phyloP scores from a whole-genome alignment of 2,113 vertebrate genomes.

The Puffinus mauretanicus region DNA sequence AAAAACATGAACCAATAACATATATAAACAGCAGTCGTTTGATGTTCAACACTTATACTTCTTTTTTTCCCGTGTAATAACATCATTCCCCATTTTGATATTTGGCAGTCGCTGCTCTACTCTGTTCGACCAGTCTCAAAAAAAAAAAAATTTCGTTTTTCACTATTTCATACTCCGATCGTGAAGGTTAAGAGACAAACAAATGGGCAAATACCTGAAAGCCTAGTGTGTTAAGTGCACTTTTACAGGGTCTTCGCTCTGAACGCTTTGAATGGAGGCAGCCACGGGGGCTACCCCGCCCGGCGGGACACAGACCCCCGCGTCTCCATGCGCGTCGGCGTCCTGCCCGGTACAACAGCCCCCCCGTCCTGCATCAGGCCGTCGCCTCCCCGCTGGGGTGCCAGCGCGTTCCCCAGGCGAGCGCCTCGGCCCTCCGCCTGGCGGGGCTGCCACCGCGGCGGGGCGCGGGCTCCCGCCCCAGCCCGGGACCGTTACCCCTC shows the following conservation, averaged over 20 bases:
- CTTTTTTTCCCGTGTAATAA: not conserved
- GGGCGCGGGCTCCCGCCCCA: not conserved
- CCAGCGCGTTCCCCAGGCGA: not conserved
- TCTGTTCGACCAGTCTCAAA: not conserved
- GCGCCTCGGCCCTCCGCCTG: not conserved
- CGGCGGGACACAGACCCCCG: not conserved
- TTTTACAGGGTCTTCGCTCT: not conserved
- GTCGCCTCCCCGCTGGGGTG: not conserved
- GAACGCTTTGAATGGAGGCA: not conserved
- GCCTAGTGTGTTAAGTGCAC: not conserved
- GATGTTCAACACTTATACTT: not conserved
- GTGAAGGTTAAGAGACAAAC: not conserved
- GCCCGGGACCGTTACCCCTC: not conserved
- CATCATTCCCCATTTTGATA: not conserved
- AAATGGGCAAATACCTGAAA: not conserved
- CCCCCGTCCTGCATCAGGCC: not conserved
- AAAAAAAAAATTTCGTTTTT: not conserved
- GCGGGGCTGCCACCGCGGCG: not conserved
- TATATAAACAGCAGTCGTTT: not conserved
- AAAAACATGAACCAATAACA: not conserved
- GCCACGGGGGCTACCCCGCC: too few species aligned
- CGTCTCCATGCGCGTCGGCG: not conserved
- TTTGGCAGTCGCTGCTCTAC: not conserved
- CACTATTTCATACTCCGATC: not conserved
- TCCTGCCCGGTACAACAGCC: not conserved